phyloP scores from a whole-genome alignment of 2,113 vertebrate species.

The Arvicanthis niloticus region DNA sequence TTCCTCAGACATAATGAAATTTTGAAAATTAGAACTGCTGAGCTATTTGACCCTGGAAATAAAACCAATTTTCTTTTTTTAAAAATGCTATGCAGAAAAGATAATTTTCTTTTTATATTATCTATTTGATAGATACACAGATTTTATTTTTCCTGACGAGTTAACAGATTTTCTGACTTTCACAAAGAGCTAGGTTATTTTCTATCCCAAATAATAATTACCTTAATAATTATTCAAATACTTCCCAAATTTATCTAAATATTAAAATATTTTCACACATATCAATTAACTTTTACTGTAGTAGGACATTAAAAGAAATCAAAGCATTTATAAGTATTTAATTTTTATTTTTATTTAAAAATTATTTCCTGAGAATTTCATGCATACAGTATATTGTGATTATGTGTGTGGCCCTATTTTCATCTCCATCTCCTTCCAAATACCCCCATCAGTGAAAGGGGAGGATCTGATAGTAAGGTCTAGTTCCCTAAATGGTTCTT shows the following conservation, averaged over 20 bases:
- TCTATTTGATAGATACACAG: not conserved
- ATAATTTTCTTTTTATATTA: not conserved
- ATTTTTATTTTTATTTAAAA: not conserved
- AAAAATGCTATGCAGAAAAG: not conserved
- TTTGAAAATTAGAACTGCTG: not conserved
- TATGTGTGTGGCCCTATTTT: not conserved
- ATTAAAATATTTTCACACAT: not conserved
- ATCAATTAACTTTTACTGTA: not conserved
- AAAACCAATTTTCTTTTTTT: not conserved
- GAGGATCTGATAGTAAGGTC: too few species aligned
- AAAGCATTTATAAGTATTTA: not conserved
- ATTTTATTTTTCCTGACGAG: not conserved
- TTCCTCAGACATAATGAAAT: not conserved
- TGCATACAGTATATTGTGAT: not conserved
- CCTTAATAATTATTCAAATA: not conserved
- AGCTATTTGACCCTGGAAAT: not conserved
- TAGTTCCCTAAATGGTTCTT: too few species aligned
- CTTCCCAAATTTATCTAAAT: not conserved
- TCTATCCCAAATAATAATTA: not conserved
- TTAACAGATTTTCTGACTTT: not conserved
- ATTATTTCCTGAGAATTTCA: not conserved
- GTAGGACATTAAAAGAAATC: not conserved
- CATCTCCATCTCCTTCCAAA: not conserved
- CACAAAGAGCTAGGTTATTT: not conserved
- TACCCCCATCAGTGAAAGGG: not conserved